Evolutionary conservation across 1,140 invertebrate genomes (phyloP), one percentile per base, ranked within the genome.

Genomic region (Drosophila serrata): DNA sequence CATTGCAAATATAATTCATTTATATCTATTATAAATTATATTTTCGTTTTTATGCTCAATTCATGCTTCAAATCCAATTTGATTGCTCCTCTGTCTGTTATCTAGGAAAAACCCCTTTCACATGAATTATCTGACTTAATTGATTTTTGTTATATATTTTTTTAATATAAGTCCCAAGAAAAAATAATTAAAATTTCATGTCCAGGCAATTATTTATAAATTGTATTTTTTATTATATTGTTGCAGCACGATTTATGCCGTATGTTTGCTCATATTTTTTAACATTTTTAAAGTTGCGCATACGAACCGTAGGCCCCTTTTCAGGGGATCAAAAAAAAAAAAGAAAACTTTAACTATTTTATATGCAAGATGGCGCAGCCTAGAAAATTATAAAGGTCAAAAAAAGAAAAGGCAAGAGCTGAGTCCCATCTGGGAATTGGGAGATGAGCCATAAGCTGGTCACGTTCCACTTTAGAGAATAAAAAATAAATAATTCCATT

Each of bases 401-500:
- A 60, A 42, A 51, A 57, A 37, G 40, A n/a, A 57, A 46, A 27
- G 11, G 45, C 7, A 2, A 49, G 9, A 49, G 48, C 62, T 78
- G 58, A 40, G 33, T 37, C 58, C 45, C 64, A 31, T 13, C 12
- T 31, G 64, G 64, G 45, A 48, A 40, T 37, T 48, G 42, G 51
- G 45, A 58, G 29, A 49, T 53, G 29, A 48, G 45, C 63, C 49
- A 48, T 40, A 63, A 57, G 37, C 65, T 48, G 37, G 79, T 86
- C 82, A 86, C 84, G 84, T 88, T 29, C 53, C 46, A 46, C 53
- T 55, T 59, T 17, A 57, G 64, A 77, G 48, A 67, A 67, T 53
- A 59, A 58, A 63, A 87, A 80, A 60, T 61, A 55, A 46, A 73
- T 58, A 76, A 70, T 74, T 69, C 76, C 79, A 87, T 87, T 87